Evolutionary conservation across 2,888 invertebrate genomes (phyloP).

Genomic region (Drosophila kanekoi): DNA sequence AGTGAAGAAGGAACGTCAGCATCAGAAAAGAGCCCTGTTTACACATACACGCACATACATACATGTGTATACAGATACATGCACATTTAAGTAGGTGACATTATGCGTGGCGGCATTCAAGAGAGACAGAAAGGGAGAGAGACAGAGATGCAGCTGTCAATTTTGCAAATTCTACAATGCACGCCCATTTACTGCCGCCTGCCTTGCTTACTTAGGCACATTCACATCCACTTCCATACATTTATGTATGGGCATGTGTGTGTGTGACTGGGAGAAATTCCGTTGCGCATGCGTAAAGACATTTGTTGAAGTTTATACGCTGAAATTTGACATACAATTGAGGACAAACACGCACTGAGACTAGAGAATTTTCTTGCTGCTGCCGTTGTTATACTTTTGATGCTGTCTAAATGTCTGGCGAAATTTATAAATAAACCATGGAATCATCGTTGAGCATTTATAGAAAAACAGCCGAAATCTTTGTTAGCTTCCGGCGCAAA

Average conservation of each 20-base stretch:
- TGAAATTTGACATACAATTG: conserved; percentile 40
- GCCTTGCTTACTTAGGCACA: conserved; percentile 3
- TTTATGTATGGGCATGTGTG: neutral
- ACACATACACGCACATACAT: conserved; percentile 15
- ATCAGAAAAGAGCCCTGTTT: conserved; percentile 32
- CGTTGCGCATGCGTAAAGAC: conserved; percentile 59
- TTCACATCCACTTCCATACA: neutral
- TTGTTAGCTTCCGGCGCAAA: conserved; percentile 22
- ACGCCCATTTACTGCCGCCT: conserved; percentile 27
- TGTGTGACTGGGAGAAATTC: conserved; percentile 25
- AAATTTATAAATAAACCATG: conserved; percentile 81
- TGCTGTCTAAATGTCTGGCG: conserved; percentile 46
- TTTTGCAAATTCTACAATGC: conserved; percentile 44
- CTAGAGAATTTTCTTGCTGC: conserved; percentile 24
- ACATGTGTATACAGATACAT: conserved; percentile 1
- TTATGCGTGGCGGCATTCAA: conserved; percentile 53
- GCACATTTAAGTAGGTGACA: conserved; percentile 51
- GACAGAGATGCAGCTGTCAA: conserved; percentile 40
- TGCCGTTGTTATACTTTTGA: conserved; percentile 16
- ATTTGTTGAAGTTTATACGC: conserved; percentile 26
- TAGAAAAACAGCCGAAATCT: conserved; percentile 22
- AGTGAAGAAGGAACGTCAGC: conserved; percentile 16
- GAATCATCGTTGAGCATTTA: conserved; percentile 71
- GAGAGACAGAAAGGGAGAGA: conserved; percentile 20
- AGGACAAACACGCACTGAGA: conserved; percentile 28